Evolutionary conservation across 92 coral and sea anemone genomes (phyloP).

Genomic region (Micromussa lordhowensis): DNA sequence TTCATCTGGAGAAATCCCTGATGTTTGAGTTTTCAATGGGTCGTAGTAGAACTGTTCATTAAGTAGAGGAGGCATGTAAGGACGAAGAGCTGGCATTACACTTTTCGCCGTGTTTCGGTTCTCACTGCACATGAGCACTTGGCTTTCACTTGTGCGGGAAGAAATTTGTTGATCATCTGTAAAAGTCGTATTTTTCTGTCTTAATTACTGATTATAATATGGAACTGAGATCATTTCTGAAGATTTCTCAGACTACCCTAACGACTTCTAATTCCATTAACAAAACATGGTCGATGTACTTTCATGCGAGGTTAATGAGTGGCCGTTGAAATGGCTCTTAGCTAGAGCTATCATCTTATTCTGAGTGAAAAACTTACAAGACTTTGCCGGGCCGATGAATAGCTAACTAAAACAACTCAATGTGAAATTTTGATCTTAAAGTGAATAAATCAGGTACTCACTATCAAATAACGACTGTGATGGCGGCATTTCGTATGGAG

Average conservation of each 20-base stretch:
- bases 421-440: neutral
- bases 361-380: neutral
- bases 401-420: neutral
- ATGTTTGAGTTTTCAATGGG: neutral
- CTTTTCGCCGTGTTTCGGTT: neutral
- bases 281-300: no score
- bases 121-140: neutral
- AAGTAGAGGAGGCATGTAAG: constrained; percentile 12
- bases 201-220: neutral
- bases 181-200: constrained; percentile 22
- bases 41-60: constrained; percentile 9
- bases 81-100: constrained; percentile 27
- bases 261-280: neutral
- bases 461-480: constrained; percentile 6
- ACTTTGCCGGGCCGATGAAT: neutral
- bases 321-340: neutral
- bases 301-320: neutral
- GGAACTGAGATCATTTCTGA: neutral
- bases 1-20: constrained; percentile 52
- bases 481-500: neutral
- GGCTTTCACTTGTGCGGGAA: constrained; percentile 14
- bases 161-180: constrained; percentile 32
- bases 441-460: constrained; percentile 23
- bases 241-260: neutral
- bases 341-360: neutral